These are phyloP conservation scores for Erpetoichthys calabaricus DNA, from an alignment of 2,797 vertebrate genomes.

Conservation along the genomic window DNA sequence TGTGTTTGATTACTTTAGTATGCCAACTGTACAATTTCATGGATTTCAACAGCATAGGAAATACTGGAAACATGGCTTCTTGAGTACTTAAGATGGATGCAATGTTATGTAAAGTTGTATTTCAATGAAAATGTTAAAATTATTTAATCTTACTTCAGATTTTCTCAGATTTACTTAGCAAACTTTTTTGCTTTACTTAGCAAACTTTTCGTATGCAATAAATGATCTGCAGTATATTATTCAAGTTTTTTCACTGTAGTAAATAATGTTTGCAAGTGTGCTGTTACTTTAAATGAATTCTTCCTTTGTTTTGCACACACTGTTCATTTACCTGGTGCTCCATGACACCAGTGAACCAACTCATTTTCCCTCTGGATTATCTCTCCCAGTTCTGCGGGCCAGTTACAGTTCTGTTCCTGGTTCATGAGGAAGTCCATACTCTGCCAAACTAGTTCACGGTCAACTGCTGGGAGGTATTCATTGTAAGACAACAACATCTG, in stretches of 20 bases:
- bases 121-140: no score
- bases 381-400: slow-evolving; percentile 73
- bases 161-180: no score
- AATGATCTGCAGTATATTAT: not conserved
- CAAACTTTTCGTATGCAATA: no score
- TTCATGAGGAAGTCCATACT: slow-evolving; percentile 80
- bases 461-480: slow-evolving; percentile 59
- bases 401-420: slow-evolving; percentile 81
- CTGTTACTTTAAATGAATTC: not conserved
- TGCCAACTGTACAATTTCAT: no score
- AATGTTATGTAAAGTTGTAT: no score
- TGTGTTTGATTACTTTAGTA: no score
- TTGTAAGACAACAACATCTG: slow-evolving; percentile 79
- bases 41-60: no score
- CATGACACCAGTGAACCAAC: slow-evolving; percentile 80
- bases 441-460: slow-evolving; percentile 75
- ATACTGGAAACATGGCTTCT: no score
- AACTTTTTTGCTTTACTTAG: no score
- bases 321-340: slow-evolving; percentile 57
- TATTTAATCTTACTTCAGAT: no score
- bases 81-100: no score
- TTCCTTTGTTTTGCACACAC: not conserved
- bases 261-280: not conserved
- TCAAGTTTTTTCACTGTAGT: not conserved
- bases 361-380: slow-evolving; percentile 72